Conservation (phyloP, 2,797 vertebrate species). For the Coluber constrictor region DNA sequence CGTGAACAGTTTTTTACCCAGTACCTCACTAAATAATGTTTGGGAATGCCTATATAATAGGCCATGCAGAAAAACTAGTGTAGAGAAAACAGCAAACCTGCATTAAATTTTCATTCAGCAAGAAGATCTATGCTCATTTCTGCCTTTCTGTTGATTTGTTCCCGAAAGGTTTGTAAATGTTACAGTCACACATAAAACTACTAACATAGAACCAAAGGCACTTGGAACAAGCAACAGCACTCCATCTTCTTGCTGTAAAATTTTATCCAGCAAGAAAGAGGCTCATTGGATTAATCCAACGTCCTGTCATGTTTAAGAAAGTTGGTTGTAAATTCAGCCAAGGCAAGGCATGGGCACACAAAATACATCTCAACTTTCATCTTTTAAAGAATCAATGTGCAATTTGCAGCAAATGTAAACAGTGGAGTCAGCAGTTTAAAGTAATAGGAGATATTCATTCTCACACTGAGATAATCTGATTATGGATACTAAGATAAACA, state of each 20-base stretch:
- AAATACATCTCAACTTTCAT: constrained; percentile 38
- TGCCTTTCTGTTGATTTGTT: constrained; percentile 37
- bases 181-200: constrained; percentile 36
- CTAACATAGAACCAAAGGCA: neutral
- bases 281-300: constrained; percentile 37
- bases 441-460: constrained; percentile 27
- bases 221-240: constrained; percentile 24
- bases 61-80: neutral
- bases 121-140: constrained; percentile 37
- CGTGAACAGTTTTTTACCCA: neutral
- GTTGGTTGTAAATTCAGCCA: constrained; percentile 26
- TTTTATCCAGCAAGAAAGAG: constrained; percentile 41
- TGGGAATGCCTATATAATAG: neutral
- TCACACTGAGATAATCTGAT: constrained; percentile 36
- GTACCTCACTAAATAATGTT: neutral
- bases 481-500: constrained; percentile 33
- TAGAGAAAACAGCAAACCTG: neutral
- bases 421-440: constrained; percentile 30
- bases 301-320: constrained; percentile 39
- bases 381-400: constrained; percentile 39
- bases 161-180: constrained; percentile 50
- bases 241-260: constrained; percentile 43
- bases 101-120: constrained; percentile 41
- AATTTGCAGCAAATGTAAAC: constrained; percentile 45
- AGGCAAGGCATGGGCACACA: constrained; percentile 43